Percentiles rank a stretch among this genome's conserved stretches.
Evolutionary conservation across 1,140 invertebrate species (phyloP).

Genomic region (Nebria ingens): DNA sequence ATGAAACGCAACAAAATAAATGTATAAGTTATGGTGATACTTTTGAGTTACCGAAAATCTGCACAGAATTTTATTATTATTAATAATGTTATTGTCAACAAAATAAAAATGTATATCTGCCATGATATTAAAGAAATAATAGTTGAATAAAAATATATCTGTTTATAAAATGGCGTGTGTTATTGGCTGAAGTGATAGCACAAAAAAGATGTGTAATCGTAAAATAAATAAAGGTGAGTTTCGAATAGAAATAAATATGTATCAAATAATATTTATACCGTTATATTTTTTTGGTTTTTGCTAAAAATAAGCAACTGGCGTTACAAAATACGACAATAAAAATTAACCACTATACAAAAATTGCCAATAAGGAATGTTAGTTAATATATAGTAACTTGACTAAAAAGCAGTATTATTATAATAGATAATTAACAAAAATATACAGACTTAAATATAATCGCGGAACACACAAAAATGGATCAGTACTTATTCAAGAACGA

Average conservation of each 20-base stretch:
- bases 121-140: conserved; percentile 4
- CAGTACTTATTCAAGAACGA: no score
- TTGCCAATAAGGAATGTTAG: conserved; percentile 2
- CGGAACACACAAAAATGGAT: no score
- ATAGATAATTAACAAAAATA: not conserved
- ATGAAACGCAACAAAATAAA: conserved; percentile 1
- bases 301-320: conserved; percentile 8
- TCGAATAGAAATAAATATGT: not conserved
- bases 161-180: not conserved
- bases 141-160: conserved; percentile 9
- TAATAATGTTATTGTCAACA: conserved; percentile 8
- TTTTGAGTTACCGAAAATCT: not conserved
- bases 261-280: not conserved
- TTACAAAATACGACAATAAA: conserved; percentile 4
- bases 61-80: conserved; percentile 3
- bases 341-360: not conserved
- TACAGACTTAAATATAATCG: no score
- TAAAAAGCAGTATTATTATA: not conserved
- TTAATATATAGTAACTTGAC: not conserved
- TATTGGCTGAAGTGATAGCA: not conserved
- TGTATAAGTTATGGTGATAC: not conserved
- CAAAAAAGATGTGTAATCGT: no score
- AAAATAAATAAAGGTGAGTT: no score
- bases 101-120: conserved; percentile 7
- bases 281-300: conserved; percentile 1